Percentiles rank a stretch among this genome's conserved stretches.
Conservation (phyloP, 1,140 invertebrate genomes). For the Ceratosolen fusciceps region DNA sequence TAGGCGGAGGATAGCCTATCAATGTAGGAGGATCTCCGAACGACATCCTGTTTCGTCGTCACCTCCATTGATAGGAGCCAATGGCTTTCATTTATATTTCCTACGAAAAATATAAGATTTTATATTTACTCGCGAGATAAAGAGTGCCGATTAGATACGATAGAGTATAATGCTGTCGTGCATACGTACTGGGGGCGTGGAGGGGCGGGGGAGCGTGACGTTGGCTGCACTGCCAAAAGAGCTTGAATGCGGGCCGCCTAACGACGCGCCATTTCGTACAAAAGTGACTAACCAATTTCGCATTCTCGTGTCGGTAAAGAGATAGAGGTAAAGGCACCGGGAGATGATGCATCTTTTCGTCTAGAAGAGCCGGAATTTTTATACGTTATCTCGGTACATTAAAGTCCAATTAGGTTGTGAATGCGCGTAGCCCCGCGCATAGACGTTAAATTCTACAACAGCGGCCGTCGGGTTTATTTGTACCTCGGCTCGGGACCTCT, state of each 20-base stretch:
- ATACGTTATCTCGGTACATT: background rate
- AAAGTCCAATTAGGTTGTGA: constrained; percentile 10
- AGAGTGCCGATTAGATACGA: background rate
- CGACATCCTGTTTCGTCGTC: background rate
- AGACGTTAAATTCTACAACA: background rate
- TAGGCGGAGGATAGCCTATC: background rate
- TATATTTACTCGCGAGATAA: background rate
- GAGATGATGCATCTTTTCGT: background rate
- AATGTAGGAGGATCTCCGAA: background rate
- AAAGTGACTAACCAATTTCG: constrained; percentile 20
- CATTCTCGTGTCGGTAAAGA: background rate
- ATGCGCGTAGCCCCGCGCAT: background rate
- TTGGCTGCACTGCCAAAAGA: constrained; percentile 34
- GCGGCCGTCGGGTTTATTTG: background rate
- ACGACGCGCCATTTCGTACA: background rate
- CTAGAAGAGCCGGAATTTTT: background rate
- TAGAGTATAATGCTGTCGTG: constrained; percentile 9
- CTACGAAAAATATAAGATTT: background rate
- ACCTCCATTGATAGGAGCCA: background rate
- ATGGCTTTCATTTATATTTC: background rate
- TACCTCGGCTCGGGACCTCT: background rate
- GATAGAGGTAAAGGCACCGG: no score
- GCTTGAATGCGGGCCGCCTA: constrained; percentile 1
- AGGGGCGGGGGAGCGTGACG: background rate
- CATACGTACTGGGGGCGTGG: no score